Evolutionary conservation across 2,113 vertebrate genomes (phyloP), one percentile per base, ranked within the genome.

Genomic region (Nipponia nippon): DNA sequence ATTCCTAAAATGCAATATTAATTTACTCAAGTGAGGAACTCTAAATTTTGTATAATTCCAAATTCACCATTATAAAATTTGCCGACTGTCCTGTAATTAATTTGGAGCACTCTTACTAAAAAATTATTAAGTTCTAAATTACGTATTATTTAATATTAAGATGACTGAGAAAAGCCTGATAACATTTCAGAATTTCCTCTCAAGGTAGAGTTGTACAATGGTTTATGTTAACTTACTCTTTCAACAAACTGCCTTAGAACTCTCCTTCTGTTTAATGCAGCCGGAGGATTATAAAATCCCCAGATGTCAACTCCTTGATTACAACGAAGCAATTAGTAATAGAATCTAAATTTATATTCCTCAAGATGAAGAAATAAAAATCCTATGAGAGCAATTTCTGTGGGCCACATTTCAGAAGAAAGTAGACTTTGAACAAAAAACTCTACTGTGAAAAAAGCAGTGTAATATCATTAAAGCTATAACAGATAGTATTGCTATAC

Each of bases 251-350:
- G 59, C 16, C 32, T 95, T 84, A 86, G 34, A 93, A 66, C 40
- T 87, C 22, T 80, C 73, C 44, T 96, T 73, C 56, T 82, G 38
- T 90, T 89, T 78, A 95, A 58, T 66, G 70, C 61, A 94, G 55
- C 75, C 40, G 73, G 30, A 92, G 89, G 44, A 93, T 73, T 95
- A 47, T 9, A 89, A 94, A 93, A 89, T 93, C 71, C 56, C 81
- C 85, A 89, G 78, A 83, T 87, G 44, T 38, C 53, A 92, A 30
- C 49, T 94, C 86, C 81, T 97, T 97, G 83, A 97, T 97, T 97
- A 95, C 29, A 92, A 94, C 65, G 56, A 96, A 97, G 61, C 77
- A 97, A 96, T 96, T 96, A 95, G 69, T 91, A 97, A 93, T 78
- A 75, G 56, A 95, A 95, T 89, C 61, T 96, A 96, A 95, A 97